Evolutionary conservation across 2,113 vertebrate genomes (phyloP), one percentile per base, ranked within the genome.

Genomic region (Elaphurus davidianus): DNA sequence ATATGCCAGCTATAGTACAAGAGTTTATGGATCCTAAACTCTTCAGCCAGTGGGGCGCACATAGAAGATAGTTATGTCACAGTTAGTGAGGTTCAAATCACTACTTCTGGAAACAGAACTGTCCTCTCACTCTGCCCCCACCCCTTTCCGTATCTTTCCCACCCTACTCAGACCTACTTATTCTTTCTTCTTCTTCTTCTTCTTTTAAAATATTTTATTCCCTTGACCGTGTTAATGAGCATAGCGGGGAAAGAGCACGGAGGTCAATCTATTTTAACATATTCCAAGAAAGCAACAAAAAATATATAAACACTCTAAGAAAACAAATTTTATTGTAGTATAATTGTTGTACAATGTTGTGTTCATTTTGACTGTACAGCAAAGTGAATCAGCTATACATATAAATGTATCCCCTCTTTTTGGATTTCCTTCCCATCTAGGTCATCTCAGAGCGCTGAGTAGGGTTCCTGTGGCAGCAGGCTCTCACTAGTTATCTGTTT

Each of bases 1-100:
- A 15, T 54, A 90, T 54, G 4, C 1, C 8, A 71, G 16, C 19
- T 40, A 57, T 28, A 3, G 7, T 40, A 1, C 11, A 7, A 43
- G 62, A n/a, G 9, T 84, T 47, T 87, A 36, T 40, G 25, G 14
- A 43, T 33, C 45, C 19, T 90, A 62, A 89, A 90, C 52, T 62
- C 14, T 15, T 87, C 36, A 57, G 3, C 0, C 1, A 50, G 16
- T 7, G 2, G 28, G 3, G 2, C 94, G 0, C 27, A 57, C 17
- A 17, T 14, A 28, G 3, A 67, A 25, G 7, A 52, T 30, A 71
- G 57, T 14, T 71, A 78, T 5, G 8, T 36, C 17, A 36, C 9
- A 78, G 4, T 64, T 19, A 50, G 4, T 74, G 52, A 81, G 36
- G 45, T 33, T 81, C 40, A 28, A 1, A 28, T 82, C 28, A 7